Conservation (phyloP, 2,888 invertebrate genomes). For the Oxycera nigricornis region DNA sequence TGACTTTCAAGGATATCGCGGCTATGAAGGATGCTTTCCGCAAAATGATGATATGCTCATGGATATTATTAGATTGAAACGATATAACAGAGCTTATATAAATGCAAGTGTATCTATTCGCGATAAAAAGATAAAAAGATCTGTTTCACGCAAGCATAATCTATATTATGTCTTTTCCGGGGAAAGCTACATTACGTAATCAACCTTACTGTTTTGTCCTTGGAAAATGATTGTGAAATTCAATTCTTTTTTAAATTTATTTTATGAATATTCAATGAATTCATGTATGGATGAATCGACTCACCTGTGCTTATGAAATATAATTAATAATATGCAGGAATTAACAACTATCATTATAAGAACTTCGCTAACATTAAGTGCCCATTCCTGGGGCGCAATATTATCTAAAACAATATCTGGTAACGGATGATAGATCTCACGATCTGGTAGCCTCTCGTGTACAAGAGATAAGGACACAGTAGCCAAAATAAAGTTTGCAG, state of each 20-base stretch:
- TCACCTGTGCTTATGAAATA: constrained; percentile 85
- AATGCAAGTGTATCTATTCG: too few relatives aligned
- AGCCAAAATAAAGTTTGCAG: constrained; percentile 70
- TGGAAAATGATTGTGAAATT: too few relatives aligned
- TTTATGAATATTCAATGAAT: neutral
- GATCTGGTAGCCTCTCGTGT: constrained; percentile 86
- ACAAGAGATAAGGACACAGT: constrained; percentile 80
- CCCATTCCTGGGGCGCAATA: constrained; percentile 78
- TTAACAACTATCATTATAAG: constrained; percentile 83
- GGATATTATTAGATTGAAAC: neutral
- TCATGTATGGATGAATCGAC: neutral
- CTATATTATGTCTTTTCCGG: too few relatives aligned
- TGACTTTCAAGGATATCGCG: neutral
- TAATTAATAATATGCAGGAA: constrained; percentile 76
- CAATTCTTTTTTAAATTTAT: neutral
- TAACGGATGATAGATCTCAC: constrained; percentile 75
- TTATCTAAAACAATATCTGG: constrained; percentile 85
- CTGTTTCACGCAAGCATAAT: too few relatives aligned
- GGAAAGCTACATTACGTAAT: too few relatives aligned
- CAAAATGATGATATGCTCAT: neutral
- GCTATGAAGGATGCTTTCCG: neutral
- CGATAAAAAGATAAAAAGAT: too few relatives aligned
- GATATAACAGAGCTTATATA: too few relatives aligned
- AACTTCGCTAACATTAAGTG: constrained; percentile 82
- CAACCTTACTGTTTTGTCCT: too few relatives aligned